phyloP scores from a whole-genome alignment of 2,113 vertebrate species.

The Phyllostomus discolor region DNA sequence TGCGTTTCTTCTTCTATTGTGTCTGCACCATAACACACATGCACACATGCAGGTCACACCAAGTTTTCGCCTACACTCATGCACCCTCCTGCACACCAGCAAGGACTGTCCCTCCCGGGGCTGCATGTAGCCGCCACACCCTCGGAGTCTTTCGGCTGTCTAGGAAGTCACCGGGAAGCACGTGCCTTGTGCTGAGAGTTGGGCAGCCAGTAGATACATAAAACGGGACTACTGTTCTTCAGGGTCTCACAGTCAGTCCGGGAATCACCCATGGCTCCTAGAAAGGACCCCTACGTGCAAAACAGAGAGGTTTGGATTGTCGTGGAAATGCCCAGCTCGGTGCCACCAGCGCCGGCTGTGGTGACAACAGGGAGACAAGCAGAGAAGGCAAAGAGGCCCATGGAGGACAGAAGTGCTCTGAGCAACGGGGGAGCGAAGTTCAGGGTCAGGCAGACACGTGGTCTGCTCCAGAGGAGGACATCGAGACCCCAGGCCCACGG shows the following conservation, averaged over 20 bases:
- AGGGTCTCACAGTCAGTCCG: neutral
- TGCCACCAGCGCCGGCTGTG: no score
- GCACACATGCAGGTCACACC: rapidly evolving
- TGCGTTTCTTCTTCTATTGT: neutral
- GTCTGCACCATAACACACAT: neutral
- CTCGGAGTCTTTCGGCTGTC: neutral
- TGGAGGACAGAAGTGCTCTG: neutral
- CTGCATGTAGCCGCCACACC: rapidly evolving
- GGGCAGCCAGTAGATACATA: neutral
- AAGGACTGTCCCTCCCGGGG: neutral
- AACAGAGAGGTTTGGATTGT: neutral
- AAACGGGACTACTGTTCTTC: neutral
- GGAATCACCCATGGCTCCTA: neutral
- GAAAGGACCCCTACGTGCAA: neutral
- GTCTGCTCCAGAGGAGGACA: neutral
- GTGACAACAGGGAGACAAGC: neutral
- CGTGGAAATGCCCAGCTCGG: neutral
- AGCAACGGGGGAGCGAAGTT: neutral
- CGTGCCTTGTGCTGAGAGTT: neutral
- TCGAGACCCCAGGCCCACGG: no score
- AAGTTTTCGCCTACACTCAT: neutral
- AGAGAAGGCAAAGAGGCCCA: neutral
- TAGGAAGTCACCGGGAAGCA: neutral
- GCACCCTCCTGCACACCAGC: neutral
- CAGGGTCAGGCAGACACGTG: neutral